A percentile compares a stretch with the other conserved stretches of the same genome.
These are phyloP conservation scores for Platygyra sinensis DNA, from an alignment of 64 coral and sea anemone genomes.

Conservation along the genomic window DNA sequence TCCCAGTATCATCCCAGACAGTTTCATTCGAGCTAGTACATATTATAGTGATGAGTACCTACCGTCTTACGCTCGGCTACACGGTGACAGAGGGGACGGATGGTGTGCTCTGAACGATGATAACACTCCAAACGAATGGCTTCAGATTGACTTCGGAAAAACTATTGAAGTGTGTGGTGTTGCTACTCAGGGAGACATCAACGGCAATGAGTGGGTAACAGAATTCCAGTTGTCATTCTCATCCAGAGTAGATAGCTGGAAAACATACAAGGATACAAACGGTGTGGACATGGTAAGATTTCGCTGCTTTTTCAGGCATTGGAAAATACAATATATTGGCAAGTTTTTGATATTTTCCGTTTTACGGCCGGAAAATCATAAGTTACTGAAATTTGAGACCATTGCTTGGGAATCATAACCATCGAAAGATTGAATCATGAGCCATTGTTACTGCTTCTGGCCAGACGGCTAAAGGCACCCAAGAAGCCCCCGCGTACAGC, in stretches of 20 bases:
- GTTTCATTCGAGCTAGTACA: background rate
- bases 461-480: too few relatives aligned
- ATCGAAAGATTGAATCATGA: too few relatives aligned
- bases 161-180: slow-evolving; percentile 1
- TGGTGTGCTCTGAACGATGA: background rate
- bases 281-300: slow-evolving; percentile 2
- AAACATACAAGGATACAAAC: background rate
- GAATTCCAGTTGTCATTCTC: background rate
- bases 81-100: background rate
- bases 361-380: too few relatives aligned
- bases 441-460: too few relatives aligned
- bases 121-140: background rate
- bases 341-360: too few relatives aligned
- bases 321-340: too few relatives aligned
- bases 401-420: too few relatives aligned
- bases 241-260: background rate
- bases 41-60: background rate
- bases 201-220: background rate
- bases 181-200: slow-evolving; percentile 7
- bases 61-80: slow-evolving; percentile 6
- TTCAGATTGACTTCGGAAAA: slow-evolving; percentile 32
- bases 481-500: too few relatives aligned
- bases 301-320: too few relatives aligned
- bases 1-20: background rate
- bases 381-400: too few relatives aligned